A percentile compares a stretch with the other conserved stretches of the same genome.
Evolutionary conservation across 1,140 invertebrate genomes (phyloP).

Genomic region (Whitmania pigra): DNA sequence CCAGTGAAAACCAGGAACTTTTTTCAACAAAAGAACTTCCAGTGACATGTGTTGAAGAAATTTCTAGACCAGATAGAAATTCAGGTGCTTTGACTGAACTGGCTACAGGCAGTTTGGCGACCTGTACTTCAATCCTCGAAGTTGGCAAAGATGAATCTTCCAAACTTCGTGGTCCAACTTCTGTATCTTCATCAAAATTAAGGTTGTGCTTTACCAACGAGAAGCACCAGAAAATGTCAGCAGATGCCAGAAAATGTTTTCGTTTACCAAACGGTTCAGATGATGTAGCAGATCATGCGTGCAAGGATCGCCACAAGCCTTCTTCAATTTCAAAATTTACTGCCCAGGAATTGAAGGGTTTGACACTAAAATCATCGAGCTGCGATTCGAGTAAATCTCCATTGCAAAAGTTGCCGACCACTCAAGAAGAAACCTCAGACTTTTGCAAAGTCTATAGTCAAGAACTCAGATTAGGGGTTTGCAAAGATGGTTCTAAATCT

Average conservation of each 20-base stretch:
- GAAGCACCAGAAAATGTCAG: background rate
- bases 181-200: background rate
- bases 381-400: background rate
- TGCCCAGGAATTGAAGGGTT: background rate
- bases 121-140: background rate
- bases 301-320: slow-evolving; percentile 1
- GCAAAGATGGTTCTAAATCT: background rate
- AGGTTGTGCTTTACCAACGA: background rate
- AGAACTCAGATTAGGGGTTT: background rate
- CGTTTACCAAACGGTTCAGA: background rate
- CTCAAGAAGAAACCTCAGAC: background rate
- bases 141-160: slow-evolving; percentile 4
- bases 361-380: background rate
- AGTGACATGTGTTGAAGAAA: no score
- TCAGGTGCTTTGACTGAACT: slow-evolving; percentile 11
- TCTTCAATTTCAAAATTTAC: background rate
- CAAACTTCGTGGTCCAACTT: background rate
- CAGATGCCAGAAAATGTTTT: background rate
- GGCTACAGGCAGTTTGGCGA: background rate
- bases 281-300: background rate
- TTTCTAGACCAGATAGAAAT: background rate
- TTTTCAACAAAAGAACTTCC: no score
- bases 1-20: no score
- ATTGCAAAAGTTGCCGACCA: background rate
- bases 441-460: slow-evolving; percentile 10